phyloP scores from a whole-genome alignment of 2,888 invertebrate genomes.

The Heteromyza rotundicornis region DNA sequence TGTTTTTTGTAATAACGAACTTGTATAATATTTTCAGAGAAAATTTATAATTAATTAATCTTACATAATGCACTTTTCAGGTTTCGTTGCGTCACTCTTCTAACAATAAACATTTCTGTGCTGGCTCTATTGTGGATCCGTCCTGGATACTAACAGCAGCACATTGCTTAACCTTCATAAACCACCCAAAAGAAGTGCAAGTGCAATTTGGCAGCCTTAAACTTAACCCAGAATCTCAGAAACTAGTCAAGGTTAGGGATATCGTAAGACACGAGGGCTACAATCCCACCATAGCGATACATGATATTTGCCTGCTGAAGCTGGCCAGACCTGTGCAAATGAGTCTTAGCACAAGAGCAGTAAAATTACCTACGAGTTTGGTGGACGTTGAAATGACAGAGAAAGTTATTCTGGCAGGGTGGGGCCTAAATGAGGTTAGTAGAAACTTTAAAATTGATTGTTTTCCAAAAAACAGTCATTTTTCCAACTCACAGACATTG shows the following conservation, averaged over 20 bases:
- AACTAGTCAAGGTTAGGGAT: conserved; percentile 10
- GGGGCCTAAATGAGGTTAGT: conserved; percentile 32
- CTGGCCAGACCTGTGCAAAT: conserved; percentile 7
- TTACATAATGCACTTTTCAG: conserved; percentile 23
- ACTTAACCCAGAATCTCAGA: conserved; percentile 13
- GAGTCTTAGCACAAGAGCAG: background rate
- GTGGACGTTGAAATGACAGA: background rate
- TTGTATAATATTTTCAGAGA: too few relatives aligned
- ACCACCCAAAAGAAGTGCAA: conserved; percentile 18
- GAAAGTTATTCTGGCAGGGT: conserved; percentile 20
- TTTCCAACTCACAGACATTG: conserved; percentile 23
- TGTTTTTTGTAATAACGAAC: too few relatives aligned
- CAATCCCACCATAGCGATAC: conserved; percentile 32
- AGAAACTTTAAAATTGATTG: background rate
- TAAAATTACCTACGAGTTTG: background rate
- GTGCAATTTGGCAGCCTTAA: conserved; percentile 27
- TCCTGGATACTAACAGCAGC: conserved; percentile 33
- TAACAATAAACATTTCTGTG: conserved; percentile 26
- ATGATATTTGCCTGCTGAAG: conserved; percentile 31
- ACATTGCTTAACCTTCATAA: conserved; percentile 32
- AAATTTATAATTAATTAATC: too few relatives aligned
- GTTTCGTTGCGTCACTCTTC: conserved; percentile 25
- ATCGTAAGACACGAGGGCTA: conserved; percentile 31
- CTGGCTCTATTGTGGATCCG: conserved; percentile 27
- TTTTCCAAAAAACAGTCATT: too few relatives aligned